Evolutionary conservation across 2,888 invertebrate species (phyloP).

Genomic region (Limnephilus marmoratus): DNA sequence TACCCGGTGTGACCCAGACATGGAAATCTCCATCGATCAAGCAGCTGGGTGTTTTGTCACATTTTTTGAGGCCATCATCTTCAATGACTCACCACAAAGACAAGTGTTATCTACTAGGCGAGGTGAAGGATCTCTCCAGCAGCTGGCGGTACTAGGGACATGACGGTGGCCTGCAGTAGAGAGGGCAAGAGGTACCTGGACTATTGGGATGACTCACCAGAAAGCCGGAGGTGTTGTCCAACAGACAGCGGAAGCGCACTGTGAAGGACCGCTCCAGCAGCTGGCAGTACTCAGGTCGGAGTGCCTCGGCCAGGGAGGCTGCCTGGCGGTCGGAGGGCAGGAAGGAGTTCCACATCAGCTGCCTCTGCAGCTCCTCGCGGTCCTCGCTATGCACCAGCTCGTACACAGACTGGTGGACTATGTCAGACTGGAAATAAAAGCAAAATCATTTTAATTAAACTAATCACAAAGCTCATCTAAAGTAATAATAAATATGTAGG

Average conservation of each 20-base stretch:
- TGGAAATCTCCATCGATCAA: too few species aligned
- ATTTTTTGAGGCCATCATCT: neutral
- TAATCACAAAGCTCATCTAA: neutral
- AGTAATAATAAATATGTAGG: too few species aligned
- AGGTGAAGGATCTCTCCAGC: too few species aligned
- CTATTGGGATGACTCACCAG: conserved; percentile 78
- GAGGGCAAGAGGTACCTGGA: neutral
- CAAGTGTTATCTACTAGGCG: too few species aligned
- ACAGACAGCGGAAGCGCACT: conserved; percentile 97
- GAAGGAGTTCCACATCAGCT: conserved; percentile 96
- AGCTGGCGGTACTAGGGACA: too few species aligned
- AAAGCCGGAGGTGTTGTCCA: conserved; percentile 99
- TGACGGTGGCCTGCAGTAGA: too few species aligned
- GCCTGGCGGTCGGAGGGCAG: conserved; percentile 87
- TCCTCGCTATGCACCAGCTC: conserved; percentile 99
- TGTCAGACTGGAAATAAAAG: conserved; percentile 91
- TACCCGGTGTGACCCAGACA: too few species aligned
- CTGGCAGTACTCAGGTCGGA: conserved; percentile 92
- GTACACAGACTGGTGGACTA: conserved; percentile 99
- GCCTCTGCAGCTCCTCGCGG: conserved; percentile 96
- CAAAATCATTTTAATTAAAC: conserved; percentile 48
- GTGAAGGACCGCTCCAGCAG: conserved; percentile 97
- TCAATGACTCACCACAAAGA: too few species aligned
- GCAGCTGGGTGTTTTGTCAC: too few species aligned
- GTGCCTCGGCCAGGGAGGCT: conserved; percentile 88